Evolutionary conservation across 2,888 invertebrate species (phyloP).

Genomic region (Agrotis clavis): DNA sequence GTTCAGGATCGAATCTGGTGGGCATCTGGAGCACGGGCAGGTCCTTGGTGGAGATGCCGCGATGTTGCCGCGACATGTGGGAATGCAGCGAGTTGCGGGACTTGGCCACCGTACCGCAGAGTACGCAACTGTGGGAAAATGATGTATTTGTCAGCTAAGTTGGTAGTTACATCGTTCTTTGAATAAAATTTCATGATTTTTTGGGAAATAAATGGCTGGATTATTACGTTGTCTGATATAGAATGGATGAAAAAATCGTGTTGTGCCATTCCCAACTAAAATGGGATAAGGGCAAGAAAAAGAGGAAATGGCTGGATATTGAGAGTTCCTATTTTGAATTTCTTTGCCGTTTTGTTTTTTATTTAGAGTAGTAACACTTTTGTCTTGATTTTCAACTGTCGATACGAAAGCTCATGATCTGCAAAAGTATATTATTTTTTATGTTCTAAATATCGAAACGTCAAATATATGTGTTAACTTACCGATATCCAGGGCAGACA

Average conservation of each 20-base stretch:
- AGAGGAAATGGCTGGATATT: too few relatives aligned
- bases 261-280: too few relatives aligned
- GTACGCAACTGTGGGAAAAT: constrained; percentile 92
- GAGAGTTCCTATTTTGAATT: neutral
- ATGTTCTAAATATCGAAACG: neutral
- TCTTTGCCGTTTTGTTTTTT: neutral
- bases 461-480: constrained; percentile 39
- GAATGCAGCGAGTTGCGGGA: constrained; percentile 97
- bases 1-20: constrained; percentile 97
- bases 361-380: neutral
- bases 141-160: neutral
- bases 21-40: constrained; percentile 98
- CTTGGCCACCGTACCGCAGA: constrained; percentile 98
- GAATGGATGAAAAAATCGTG: too few relatives aligned
- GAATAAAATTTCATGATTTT: too few relatives aligned
- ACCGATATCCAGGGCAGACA: constrained; percentile 96
- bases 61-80: constrained; percentile 98
- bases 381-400: neutral
- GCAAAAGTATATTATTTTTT: neutral
- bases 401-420: too few relatives aligned
- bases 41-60: constrained; percentile 98
- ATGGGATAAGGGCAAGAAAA: too few relatives aligned
- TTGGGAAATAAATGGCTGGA: too few relatives aligned
- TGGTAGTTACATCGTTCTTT: too few relatives aligned
- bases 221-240: too few relatives aligned